These are phyloP conservation scores for Uropsilus gracilis DNA, from an alignment of 2,113 vertebrate species.

Conservation along the genomic window DNA sequence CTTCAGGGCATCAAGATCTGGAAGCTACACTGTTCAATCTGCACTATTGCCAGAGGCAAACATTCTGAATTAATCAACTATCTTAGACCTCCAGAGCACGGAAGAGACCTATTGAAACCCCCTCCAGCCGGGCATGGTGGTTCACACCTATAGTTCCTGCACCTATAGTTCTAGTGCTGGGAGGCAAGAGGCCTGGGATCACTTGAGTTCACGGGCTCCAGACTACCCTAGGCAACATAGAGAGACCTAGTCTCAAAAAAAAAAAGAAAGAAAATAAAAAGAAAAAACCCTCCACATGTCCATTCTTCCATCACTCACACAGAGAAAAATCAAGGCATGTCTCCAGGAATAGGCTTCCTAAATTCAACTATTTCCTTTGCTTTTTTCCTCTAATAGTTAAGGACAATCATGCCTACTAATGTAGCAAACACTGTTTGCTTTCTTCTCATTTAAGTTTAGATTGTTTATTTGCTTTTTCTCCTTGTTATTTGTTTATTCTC, in stretches of 20 bases:
- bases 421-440: not conserved
- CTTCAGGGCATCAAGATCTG: not conserved
- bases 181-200: no score
- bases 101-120: not conserved
- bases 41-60: not conserved
- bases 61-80: constrained; percentile 14
- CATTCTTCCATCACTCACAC: not conserved
- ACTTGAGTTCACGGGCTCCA: no score
- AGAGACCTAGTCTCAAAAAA: no score
- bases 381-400: constrained; percentile 26
- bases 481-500: not conserved
- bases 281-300: not conserved
- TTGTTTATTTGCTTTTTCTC: not conserved
- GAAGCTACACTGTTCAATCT: not conserved
- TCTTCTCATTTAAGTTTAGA: constrained; percentile 1
- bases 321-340: constrained; percentile 19
- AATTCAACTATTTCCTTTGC: not conserved
- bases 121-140: no score
- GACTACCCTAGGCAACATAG: no score
- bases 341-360: not conserved
- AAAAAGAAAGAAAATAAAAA: no score
- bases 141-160: no score
- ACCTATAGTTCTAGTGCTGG: no score
- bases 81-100: not conserved
- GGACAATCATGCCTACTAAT: not conserved